phyloP scores from a whole-genome alignment of 2,888 invertebrate species.

The Mythimna albipuncta region DNA sequence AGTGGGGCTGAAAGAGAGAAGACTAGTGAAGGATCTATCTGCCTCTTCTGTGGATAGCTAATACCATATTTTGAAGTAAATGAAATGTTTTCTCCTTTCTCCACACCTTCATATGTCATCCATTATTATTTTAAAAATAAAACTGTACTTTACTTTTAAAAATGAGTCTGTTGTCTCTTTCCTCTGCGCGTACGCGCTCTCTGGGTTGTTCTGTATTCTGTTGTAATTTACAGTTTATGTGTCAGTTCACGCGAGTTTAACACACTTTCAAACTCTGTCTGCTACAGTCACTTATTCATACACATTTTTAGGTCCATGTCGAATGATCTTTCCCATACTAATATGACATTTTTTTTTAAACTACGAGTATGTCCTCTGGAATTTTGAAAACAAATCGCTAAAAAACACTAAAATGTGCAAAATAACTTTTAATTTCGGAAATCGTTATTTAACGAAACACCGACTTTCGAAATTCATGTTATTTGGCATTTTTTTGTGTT shows the following conservation, averaged over 20 bases:
- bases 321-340: neutral
- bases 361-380: neutral
- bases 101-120: neutral
- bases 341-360: neutral
- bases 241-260: constrained; percentile 34
- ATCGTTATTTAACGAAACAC: too few relatives aligned
- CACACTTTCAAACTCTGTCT: constrained; percentile 29
- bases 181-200: neutral
- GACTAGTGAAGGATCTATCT: too few relatives aligned
- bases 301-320: constrained; percentile 11
- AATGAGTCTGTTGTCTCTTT: neutral
- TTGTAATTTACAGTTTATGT: constrained; percentile 16
- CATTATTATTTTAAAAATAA: neutral
- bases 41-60: neutral
- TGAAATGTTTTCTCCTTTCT: neutral
- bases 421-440: too few relatives aligned
- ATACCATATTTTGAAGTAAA: neutral
- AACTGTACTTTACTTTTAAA: neutral
- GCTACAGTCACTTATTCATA: neutral
- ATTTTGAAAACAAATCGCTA: neutral
- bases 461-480: too few relatives aligned
- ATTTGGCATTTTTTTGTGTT: too few relatives aligned
- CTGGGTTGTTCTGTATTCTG: constrained; percentile 26
- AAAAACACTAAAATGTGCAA: too few relatives aligned
- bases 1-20: neutral